Evolutionary conservation across 2,113 vertebrate genomes (phyloP), one percentile per base, ranked within the genome.

Genomic region (Marmota flaviventris): DNA sequence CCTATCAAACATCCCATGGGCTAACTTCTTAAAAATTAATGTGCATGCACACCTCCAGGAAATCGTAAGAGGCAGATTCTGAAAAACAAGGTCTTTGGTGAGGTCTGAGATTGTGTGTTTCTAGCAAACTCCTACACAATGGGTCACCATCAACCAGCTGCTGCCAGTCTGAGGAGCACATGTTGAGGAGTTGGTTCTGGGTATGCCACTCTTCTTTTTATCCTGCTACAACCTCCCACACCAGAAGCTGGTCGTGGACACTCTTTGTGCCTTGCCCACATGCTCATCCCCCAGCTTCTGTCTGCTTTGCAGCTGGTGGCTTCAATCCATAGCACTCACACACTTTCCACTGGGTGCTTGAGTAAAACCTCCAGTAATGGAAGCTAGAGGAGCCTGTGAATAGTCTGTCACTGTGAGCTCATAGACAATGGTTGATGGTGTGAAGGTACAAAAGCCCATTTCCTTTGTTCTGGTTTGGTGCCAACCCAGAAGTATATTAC

Each of bases 11-110:
- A 69, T 17, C 24, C 25, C 32, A 7, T 56, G 9, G 1, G 34
- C 20, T 12, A 73, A 2, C 81, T 92, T 91, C 24, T 75, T 75
- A 79, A 63, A 91, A 37, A 67, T 69, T 58, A 90, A 58, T n/a
- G 12, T 51, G 29, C 32, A 76, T 45, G 25, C 1, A 70, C 34
- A 39, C 34, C 13, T 48, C 39, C 11, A 53, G 18, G 20, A 51
- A n/a, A 51, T 86, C 34, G 37, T 56, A 69, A 34, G 32, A 48
- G 51, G 24, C 76, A 37, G 75, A 58, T 63, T 92, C n/a, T 90
- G 70, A 83, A 85, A 34, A 77, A 69, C 32, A 32, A 25, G 81
- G 20, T 91, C 78, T 67, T 45, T 8, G 5, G 32, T 8, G 32
- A 78, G 7, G 56, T 7, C 56, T 92, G 51, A 75, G 39, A 48